Percentiles rank a stretch among this genome's conserved stretches.
Conservation (phyloP, 2,113 vertebrate species). For the Chauna torquata region DNA sequence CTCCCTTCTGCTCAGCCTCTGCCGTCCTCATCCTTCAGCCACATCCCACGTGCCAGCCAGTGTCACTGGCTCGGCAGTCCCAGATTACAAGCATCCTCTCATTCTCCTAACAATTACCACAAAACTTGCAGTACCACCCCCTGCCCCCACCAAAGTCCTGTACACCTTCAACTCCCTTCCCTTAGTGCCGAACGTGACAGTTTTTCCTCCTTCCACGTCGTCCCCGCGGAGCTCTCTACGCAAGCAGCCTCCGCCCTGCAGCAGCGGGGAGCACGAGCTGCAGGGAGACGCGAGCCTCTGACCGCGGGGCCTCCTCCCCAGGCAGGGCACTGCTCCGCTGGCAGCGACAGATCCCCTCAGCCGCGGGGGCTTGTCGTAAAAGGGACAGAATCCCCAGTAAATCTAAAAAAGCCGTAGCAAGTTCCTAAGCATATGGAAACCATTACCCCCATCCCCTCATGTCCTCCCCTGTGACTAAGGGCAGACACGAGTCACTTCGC, state of each 20-base stretch:
- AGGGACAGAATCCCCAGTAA: neutral
- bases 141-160: no score
- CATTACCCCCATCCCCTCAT: rapidly evolving
- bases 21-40: neutral
- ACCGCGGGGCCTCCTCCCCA: neutral
- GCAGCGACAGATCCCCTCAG: neutral
- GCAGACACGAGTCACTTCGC: neutral
- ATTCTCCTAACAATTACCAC: neutral
- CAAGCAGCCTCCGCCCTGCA: no score
- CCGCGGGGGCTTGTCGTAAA: neutral
- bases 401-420: neutral
- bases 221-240: no score
- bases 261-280: neutral
- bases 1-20: neutral
- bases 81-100: neutral
- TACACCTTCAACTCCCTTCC: neutral
- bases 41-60: neutral
- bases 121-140: neutral
- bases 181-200: no score
- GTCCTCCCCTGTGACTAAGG: neutral
- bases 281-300: neutral
- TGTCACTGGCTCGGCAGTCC: neutral
- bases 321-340: neutral
- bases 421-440: neutral
- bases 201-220: neutral